phyloP scores from a whole-genome alignment of 1,140 invertebrate species.

The Diachasma alloeum region DNA sequence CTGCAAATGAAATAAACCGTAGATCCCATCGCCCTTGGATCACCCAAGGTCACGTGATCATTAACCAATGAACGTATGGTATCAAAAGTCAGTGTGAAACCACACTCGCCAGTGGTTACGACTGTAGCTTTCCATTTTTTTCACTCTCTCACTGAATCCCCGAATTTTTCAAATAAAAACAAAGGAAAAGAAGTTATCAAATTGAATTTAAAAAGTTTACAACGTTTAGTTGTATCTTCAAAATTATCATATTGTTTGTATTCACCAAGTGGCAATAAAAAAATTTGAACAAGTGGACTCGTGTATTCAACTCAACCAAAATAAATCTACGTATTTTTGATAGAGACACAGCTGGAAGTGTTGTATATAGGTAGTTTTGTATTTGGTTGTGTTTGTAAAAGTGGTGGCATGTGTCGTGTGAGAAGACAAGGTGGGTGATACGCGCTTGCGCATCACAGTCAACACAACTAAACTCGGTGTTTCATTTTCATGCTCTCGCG shows the following conservation, averaged over 20 bases:
- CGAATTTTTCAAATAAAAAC: neutral
- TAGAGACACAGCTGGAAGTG: slow-evolving; percentile 1
- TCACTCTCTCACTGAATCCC: neutral
- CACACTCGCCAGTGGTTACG: neutral
- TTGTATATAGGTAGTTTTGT: neutral
- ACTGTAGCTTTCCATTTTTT: neutral
- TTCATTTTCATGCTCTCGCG: neutral
- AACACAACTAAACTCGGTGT: neutral
- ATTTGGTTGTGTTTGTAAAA: neutral
- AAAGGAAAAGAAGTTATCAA: neutral
- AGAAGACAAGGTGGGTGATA: neutral
- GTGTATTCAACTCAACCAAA: neutral
- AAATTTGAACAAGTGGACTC: neutral
- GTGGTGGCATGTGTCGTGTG: neutral
- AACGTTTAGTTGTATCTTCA: neutral
- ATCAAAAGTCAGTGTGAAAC: neutral
- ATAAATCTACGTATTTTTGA: neutral
- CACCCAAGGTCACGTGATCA: neutral
- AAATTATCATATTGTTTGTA: neutral
- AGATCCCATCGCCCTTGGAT: neutral
- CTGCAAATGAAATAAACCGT: neutral
- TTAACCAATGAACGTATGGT: neutral
- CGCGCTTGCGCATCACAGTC: neutral
- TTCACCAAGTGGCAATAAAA: neutral
- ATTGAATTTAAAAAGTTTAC: neutral